These are phyloP conservation scores for Arrhopalites spinosus DNA, from an alignment of 2,888 invertebrate species.

Conservation along the genomic window DNA sequence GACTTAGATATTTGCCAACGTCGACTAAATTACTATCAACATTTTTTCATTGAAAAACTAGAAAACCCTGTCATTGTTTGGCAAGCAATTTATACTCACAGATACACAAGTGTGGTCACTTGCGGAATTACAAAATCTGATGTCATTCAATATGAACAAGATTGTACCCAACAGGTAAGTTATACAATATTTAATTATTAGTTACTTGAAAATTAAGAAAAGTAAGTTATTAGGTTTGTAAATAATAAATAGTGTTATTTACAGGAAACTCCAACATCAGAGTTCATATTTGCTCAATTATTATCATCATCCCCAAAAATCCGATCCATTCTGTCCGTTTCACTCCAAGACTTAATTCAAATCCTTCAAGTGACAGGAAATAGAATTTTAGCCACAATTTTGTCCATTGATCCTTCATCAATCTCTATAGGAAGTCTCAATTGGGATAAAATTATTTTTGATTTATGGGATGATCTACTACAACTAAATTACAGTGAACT, in stretches of 20 bases:
- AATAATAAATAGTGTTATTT: background rate
- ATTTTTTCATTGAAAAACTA: constrained; percentile 17
- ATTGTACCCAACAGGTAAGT: background rate
- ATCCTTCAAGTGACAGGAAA: background rate
- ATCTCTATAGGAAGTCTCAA: background rate
- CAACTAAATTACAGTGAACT: background rate
- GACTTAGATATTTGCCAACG: too few relatives aligned
- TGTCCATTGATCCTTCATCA: background rate
- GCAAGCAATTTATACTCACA: background rate
- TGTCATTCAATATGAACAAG: background rate
- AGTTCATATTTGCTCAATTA: background rate
- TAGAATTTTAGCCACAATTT: background rate
- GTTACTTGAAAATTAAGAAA: too few relatives aligned
- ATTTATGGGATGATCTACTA: background rate
- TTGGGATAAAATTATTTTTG: constrained; percentile 24
- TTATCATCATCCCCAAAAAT: background rate
- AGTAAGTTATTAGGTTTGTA: background rate
- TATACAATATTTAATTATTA: too few relatives aligned
- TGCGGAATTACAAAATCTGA: background rate
- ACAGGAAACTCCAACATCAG: background rate
- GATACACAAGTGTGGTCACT: background rate
- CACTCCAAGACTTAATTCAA: background rate
- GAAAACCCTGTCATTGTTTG: constrained; percentile 1
- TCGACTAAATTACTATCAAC: background rate
- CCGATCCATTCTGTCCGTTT: background rate